These are phyloP conservation scores for Euura saliciscinereae DNA, from an alignment of 1,140 invertebrate genomes.

Conservation along the genomic window DNA sequence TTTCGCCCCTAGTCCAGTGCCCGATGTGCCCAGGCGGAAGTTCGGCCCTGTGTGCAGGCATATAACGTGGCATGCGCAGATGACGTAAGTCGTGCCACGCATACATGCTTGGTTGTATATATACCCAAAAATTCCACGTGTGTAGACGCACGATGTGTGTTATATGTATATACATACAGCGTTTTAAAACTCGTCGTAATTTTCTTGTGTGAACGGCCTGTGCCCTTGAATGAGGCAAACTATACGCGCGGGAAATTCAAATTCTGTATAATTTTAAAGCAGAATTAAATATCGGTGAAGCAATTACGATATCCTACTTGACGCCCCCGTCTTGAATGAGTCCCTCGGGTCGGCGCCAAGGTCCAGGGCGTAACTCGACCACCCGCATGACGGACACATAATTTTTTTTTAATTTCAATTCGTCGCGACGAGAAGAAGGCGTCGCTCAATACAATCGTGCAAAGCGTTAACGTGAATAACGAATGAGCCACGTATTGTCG, in stretches of 20 bases:
- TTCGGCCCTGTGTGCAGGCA: too few relatives aligned
- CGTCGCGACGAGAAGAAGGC: too few relatives aligned
- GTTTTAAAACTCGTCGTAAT: not conserved
- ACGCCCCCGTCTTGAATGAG: slow-evolving; percentile 3
- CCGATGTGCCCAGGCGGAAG: too few relatives aligned
- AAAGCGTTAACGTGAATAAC: too few relatives aligned
- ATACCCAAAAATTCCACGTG: not conserved
- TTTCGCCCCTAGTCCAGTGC: too few relatives aligned
- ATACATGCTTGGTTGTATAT: not conserved
- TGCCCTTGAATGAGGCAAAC: slow-evolving; percentile 1
- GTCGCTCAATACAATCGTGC: too few relatives aligned
- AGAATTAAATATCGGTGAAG: not conserved
- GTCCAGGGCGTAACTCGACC: slow-evolving; percentile 3
- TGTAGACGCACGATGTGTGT: too few relatives aligned
- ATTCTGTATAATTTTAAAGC: not conserved
- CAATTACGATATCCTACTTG: not conserved
- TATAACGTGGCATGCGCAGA: not conserved
- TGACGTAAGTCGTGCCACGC: slow-evolving; percentile 2
- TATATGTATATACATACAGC: not conserved
- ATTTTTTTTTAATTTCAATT: not conserved
- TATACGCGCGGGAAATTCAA: slow-evolving; percentile 3
- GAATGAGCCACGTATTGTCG: too few relatives aligned
- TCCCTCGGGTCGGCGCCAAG: slow-evolving; percentile 5
- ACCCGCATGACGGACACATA: not conserved
- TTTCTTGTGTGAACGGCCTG: slow-evolving; percentile 1